Conservation (phyloP, 2,888 invertebrate species). For the Hedya salicella region DNA sequence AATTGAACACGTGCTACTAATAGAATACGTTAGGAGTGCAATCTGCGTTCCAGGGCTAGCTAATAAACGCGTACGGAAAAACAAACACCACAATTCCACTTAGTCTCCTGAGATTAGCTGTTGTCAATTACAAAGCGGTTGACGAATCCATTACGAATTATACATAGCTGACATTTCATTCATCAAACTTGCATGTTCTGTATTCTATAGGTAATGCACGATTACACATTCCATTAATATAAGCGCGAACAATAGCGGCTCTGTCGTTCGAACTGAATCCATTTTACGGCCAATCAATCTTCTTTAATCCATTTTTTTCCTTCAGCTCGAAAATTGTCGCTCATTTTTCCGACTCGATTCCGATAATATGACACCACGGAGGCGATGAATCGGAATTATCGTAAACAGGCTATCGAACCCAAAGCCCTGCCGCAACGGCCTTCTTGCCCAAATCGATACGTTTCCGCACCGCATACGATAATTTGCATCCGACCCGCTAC, state of each 20-base stretch:
- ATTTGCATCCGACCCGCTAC: constrained; percentile 45
- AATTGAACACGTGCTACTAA: constrained; percentile 50
- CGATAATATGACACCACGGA: constrained; percentile 23
- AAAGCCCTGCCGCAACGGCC: constrained; percentile 26
- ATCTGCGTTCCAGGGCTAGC: constrained; percentile 19
- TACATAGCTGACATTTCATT: constrained; percentile 56
- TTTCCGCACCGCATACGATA: constrained; percentile 48
- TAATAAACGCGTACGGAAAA: constrained; percentile 18
- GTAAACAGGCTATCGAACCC: constrained; percentile 54
- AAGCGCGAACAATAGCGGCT: constrained; percentile 23
- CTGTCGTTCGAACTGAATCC: constrained; percentile 24
- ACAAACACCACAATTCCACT: constrained; percentile 9
- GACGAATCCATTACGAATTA: constrained; percentile 22
- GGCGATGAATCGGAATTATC: constrained; percentile 47
- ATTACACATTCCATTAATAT: constrained; percentile 40
- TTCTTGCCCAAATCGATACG: constrained; percentile 46
- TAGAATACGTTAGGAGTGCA: constrained; percentile 45
- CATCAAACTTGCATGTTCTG: constrained; percentile 54
- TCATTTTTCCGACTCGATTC: constrained; percentile 29
- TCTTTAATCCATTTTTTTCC: constrained; percentile 38
- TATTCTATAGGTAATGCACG: constrained; percentile 27
- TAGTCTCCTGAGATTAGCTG: constrained; percentile 44
- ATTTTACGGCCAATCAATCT: constrained; percentile 40
- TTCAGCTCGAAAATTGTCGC: constrained; percentile 30
- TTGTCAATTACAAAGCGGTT: constrained; percentile 49